Percentiles rank a stretch among this genome's conserved stretches.
phyloP scores from a whole-genome alignment of 2,888 invertebrate genomes.

The Venusia cambrica region DNA sequence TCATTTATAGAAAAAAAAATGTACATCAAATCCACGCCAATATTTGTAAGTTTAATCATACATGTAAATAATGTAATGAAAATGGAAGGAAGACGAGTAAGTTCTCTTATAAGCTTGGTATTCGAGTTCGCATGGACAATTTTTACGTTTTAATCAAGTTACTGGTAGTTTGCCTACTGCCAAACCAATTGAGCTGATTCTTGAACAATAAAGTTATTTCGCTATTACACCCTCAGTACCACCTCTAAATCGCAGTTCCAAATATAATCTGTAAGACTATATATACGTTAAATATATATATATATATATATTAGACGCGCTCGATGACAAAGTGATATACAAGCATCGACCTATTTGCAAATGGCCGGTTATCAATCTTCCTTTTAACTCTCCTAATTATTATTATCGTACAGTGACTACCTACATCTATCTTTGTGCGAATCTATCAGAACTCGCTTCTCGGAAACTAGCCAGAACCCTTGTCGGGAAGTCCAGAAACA shows the following conservation, averaged over 20 bases:
- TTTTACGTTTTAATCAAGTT: conserved; percentile 14
- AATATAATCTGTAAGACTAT: neutral
- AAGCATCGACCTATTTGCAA: conserved; percentile 31
- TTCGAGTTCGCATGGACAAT: conserved; percentile 13
- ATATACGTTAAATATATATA: too few relatives aligned
- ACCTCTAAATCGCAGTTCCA: too few relatives aligned
- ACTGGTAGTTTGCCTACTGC: conserved; percentile 20
- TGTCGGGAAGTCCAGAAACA: conserved; percentile 47
- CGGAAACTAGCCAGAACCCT: conserved; percentile 54
- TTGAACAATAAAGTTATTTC: conserved; percentile 20
- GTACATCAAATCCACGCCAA: conserved; percentile 7
- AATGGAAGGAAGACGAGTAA: conserved; percentile 21
- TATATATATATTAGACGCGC: too few relatives aligned
- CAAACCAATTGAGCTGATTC: conserved; percentile 23
- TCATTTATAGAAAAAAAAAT: too few relatives aligned
- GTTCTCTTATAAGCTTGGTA: conserved; percentile 16
- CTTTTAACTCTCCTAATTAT: conserved; percentile 27
- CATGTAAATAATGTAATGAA: conserved; percentile 12
- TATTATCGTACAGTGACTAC: conserved; percentile 28
- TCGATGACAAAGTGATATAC: conserved; percentile 20
- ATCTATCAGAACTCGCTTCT: conserved; percentile 40
- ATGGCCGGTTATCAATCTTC: conserved; percentile 22
- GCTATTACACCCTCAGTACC: conserved; percentile 9
- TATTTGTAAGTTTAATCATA: conserved; percentile 7
- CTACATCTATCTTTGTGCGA: conserved; percentile 19